Percentiles rank a stretch among this genome's conserved stretches.
These are phyloP conservation scores for Pogoniulus pusillus DNA, from an alignment of 2,797 vertebrate species.

Conservation along the genomic window DNA sequence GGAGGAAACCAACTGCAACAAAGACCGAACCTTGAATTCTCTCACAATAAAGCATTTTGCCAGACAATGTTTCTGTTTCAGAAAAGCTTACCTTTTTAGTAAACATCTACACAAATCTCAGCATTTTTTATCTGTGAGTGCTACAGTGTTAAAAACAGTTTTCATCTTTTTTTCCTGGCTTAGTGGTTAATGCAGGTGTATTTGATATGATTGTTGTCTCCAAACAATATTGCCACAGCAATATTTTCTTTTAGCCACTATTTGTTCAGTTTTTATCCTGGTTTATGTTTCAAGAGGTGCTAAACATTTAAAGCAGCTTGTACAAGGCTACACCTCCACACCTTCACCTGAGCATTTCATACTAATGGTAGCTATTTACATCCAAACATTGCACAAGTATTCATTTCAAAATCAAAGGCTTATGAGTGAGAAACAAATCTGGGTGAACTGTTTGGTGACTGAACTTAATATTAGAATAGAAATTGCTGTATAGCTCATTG, in stretches of 20 bases:
- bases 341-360: background rate
- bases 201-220: background rate
- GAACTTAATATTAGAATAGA: background rate
- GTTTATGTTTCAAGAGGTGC: slow-evolving; percentile 35
- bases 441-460: background rate
- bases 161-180: background rate
- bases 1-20: background rate
- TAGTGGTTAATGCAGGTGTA: background rate
- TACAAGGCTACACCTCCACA: background rate
- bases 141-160: background rate
- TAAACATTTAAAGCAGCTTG: background rate
- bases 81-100: background rate
- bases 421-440: background rate
- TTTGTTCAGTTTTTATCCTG: background rate
- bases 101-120: background rate
- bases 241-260: background rate
- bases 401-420: background rate
- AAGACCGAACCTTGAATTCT: background rate
- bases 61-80: background rate
- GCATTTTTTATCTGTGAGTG: background rate
- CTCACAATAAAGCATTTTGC: background rate
- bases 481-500: background rate
- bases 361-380: background rate
- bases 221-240: background rate
- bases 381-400: background rate